Conservation (phyloP, 1,140 invertebrate species). For the Procambarus clarkii region DNA sequence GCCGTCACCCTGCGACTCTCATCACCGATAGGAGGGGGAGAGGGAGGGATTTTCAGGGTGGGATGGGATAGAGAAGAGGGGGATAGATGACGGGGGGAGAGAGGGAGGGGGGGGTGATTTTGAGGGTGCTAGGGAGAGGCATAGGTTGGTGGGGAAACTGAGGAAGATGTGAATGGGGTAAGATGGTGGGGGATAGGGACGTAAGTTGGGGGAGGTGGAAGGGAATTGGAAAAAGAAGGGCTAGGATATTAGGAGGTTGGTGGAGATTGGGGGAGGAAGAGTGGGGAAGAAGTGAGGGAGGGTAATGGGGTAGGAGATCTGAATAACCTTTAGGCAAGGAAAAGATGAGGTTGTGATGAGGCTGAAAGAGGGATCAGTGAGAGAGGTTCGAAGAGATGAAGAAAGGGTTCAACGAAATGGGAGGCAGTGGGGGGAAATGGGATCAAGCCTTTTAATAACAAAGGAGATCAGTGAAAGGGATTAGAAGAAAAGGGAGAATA, state of each 20-base stretch:
- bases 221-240: not conserved
- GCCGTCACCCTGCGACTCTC: constrained; percentile 40
- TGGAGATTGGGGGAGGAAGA: not conserved
- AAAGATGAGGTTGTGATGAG: no score
- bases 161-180: not conserved
- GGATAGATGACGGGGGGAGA: not conserved
- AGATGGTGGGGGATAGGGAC: not conserved
- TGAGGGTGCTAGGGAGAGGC: not conserved
- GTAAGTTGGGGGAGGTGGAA: not conserved
- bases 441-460: not conserved
- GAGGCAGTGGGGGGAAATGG: not conserved
- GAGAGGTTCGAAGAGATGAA: not conserved
- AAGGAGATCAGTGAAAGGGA: not conserved
- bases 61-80: not conserved
- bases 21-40: not conserved
- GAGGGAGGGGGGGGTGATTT: not conserved
- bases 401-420: not conserved
- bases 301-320: no score
- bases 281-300: no score
- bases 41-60: not conserved
- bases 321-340: no score
- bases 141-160: not conserved
- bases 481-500: not conserved
- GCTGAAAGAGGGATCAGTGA: no score
- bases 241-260: not conserved